Evolutionary conservation across 2,113 vertebrate genomes (phyloP).

Genomic region (Tupaia chinensis): DNA sequence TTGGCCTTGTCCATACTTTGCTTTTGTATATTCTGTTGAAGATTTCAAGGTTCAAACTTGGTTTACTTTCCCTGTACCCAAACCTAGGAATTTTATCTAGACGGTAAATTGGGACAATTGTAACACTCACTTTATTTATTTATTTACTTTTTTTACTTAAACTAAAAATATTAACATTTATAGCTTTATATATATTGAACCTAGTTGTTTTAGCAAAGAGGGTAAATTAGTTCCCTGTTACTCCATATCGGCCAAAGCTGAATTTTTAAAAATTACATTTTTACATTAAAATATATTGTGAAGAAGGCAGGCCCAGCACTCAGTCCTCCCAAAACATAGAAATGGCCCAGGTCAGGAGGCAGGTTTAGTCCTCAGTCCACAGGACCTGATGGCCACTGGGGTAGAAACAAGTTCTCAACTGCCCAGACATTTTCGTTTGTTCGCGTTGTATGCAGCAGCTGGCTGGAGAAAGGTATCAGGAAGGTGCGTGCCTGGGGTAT

Average conservation of each 20-base stretch:
- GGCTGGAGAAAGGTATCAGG: conserved; percentile 57
- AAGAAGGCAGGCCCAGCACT: conserved; percentile 40
- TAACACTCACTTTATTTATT: not conserved
- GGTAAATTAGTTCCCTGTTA: not conserved
- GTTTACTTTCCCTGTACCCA: not conserved
- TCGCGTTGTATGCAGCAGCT: conserved; percentile 41
- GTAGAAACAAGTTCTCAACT: conserved; percentile 8
- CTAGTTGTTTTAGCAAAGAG: not conserved
- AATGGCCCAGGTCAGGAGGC: not conserved
- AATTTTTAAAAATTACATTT: not conserved
- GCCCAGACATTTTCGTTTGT: not conserved
- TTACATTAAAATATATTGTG: not conserved
- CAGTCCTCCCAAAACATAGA: conserved; percentile 22
- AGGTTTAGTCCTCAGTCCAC: not conserved
- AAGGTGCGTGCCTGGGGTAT: not conserved
- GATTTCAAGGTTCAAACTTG: not conserved
- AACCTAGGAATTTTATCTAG: not conserved
- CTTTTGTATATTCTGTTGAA: not conserved
- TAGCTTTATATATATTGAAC: not conserved
- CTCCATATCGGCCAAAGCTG: not conserved
- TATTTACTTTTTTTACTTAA: not conserved
- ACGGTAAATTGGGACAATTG: not conserved
- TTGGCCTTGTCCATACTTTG: not conserved
- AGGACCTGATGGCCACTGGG: not conserved
- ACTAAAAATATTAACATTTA: not conserved